Percentiles rank a stretch among this genome's conserved stretches.
These are phyloP conservation scores for Cnemophilus loriae DNA, from an alignment of 2,113 vertebrate genomes.

Conservation along the genomic window DNA sequence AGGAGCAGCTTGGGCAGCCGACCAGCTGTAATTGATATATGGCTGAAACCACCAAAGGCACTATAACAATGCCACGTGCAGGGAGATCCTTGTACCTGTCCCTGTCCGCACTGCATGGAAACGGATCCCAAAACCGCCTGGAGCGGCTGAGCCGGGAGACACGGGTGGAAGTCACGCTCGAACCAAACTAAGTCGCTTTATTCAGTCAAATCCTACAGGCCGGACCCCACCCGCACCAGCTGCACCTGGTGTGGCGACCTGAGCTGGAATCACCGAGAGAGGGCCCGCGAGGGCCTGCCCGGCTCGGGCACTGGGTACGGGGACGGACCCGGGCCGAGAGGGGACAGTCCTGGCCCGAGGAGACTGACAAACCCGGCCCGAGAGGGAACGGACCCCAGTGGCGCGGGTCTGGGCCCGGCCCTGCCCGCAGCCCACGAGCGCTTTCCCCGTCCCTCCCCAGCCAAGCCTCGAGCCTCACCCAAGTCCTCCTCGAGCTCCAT, in stretches of 20 bases:
- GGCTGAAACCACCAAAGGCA: not conserved
- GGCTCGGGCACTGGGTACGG: not conserved
- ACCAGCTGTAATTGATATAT: not conserved
- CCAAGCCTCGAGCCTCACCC: not conserved
- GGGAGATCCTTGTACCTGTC: accelerated
- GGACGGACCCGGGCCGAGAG: not conserved
- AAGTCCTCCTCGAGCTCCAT: constrained; percentile 7
- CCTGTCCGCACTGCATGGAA: accelerated
- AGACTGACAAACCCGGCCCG: not conserved
- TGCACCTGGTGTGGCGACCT: too few relatives aligned
- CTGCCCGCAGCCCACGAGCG: not conserved
- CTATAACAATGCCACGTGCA: accelerated
- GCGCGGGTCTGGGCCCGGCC: not conserved
- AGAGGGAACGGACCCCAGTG: not conserved
- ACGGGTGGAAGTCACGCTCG: accelerated
- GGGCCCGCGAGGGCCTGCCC: too few relatives aligned
- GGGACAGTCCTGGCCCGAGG: not conserved
- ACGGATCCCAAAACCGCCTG: accelerated
- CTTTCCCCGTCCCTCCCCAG: not conserved
- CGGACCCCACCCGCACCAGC: not conserved
- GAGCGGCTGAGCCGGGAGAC: not conserved
- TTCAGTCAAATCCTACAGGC: not conserved
- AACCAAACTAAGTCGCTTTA: not conserved
- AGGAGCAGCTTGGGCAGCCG: not conserved
- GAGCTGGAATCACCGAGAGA: not conserved